These are phyloP conservation scores for Cygnus buccinator DNA, from an alignment of 2,113 vertebrate species.

Conservation along the genomic window DNA sequence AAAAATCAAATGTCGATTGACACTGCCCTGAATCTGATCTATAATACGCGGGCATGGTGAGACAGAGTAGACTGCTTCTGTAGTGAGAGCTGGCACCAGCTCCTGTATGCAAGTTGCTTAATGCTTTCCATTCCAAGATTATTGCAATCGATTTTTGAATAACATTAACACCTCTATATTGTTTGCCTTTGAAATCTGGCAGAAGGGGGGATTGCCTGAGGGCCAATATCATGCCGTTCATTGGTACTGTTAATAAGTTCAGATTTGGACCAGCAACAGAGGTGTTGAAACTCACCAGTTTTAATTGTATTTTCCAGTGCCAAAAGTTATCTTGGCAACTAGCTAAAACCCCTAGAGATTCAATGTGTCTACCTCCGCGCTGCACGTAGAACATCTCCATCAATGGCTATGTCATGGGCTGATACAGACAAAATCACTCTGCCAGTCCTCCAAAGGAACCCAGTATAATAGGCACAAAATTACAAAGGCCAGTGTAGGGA, in stretches of 20 bases:
- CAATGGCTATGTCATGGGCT: neutral
- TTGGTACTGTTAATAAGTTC: conserved; percentile 18
- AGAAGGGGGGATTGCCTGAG: conserved; percentile 12
- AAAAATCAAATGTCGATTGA: neutral
- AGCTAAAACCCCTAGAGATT: neutral
- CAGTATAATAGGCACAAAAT: neutral
- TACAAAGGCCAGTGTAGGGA: neutral
- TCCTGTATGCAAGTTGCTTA: neutral
- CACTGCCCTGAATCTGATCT: neutral
- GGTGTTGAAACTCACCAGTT: conserved; percentile 27
- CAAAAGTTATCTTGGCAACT: neutral
- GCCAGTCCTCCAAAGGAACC: neutral
- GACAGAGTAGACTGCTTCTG: neutral
- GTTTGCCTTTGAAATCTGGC: conserved; percentile 38
- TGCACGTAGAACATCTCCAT: neutral
- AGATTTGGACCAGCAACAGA: conserved; percentile 6
- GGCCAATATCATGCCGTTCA: neutral
- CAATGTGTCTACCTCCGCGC: neutral
- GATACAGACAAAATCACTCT: neutral
- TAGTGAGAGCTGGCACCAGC: neutral
- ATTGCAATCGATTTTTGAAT: conserved; percentile 7
- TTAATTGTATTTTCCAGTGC: neutral
- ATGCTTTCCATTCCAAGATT: conserved; percentile 45
- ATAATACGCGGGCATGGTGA: neutral
- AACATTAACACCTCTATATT: conserved; percentile 21